Conservation (phyloP, 2,113 vertebrate genomes). For the Alosa alosa region DNA sequence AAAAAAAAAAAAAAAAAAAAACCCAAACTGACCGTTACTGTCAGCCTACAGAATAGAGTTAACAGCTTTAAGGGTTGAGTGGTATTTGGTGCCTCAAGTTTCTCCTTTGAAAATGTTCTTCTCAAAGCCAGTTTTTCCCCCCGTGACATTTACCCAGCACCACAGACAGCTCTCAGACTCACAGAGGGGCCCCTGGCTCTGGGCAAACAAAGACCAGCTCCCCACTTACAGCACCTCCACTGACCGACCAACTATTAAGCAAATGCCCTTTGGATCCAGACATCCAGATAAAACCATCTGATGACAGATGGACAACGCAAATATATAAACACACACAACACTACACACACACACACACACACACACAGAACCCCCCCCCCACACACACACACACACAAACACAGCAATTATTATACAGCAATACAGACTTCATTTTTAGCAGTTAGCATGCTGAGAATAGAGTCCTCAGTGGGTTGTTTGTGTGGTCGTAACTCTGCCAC, state of each 20-base stretch:
- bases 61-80: background rate
- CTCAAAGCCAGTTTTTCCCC: slow-evolving; percentile 30
- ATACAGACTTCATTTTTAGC: background rate
- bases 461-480: background rate
- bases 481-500: background rate
- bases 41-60: background rate
- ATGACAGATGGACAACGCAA: slow-evolving; percentile 38
- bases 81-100: slow-evolving; percentile 23
- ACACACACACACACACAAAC: background rate
- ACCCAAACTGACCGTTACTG: too few species aligned
- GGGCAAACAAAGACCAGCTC: slow-evolving; percentile 31
- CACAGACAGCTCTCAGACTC: slow-evolving; percentile 18
- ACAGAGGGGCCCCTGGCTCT: slow-evolving; percentile 28
- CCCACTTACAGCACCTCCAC: background rate
- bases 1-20: too few species aligned
- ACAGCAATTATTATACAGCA: background rate
- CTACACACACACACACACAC: background rate
- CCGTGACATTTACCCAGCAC: slow-evolving; percentile 40
- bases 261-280: background rate
- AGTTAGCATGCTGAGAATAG: background rate
- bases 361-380: background rate
- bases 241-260: slow-evolving; percentile 27
- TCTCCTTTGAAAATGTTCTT: background rate
- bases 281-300: slow-evolving; percentile 23
- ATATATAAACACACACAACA: background rate